These are phyloP conservation scores for Corythaixoides concolor DNA, from an alignment of 2,113 vertebrate species.

Conservation along the genomic window DNA sequence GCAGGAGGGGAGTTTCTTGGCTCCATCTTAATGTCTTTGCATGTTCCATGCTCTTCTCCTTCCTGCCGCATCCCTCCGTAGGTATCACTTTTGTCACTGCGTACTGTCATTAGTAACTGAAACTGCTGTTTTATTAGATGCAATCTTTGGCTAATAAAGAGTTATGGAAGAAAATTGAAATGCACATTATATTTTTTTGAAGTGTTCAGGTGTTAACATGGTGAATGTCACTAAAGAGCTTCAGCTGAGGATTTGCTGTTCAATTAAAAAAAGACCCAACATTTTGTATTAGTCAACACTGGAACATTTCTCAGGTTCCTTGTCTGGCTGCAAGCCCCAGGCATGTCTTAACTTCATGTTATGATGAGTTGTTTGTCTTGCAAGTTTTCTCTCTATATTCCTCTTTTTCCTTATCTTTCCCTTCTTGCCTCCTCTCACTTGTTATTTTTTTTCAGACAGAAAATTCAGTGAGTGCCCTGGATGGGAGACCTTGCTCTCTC, in stretches of 20 bases:
- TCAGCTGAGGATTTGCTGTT: neutral
- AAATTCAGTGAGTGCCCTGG: neutral
- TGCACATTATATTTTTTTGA: neutral
- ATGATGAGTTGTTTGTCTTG: neutral
- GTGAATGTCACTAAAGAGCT: neutral
- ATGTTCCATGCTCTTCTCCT: neutral
- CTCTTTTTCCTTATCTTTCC: neutral
- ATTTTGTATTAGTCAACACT: neutral
- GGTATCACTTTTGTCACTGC: neutral
- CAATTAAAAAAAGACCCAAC: neutral
- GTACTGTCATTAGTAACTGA: neutral
- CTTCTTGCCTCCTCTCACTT: neutral
- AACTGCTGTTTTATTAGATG: rapidly evolving
- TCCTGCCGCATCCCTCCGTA: neutral
- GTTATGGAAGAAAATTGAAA: neutral
- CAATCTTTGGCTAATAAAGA: neutral
- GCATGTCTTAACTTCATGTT: neutral
- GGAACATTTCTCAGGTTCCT: neutral
- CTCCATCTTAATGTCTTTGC: neutral
- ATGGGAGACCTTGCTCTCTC: neutral
- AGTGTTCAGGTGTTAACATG: neutral
- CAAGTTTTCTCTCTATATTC: neutral
- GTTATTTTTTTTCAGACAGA: neutral
- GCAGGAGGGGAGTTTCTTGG: neutral
- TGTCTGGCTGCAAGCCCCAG: neutral